Evolutionary conservation across 2,888 invertebrate genomes (phyloP).

Genomic region (Cerceris ruficornis): DNA sequence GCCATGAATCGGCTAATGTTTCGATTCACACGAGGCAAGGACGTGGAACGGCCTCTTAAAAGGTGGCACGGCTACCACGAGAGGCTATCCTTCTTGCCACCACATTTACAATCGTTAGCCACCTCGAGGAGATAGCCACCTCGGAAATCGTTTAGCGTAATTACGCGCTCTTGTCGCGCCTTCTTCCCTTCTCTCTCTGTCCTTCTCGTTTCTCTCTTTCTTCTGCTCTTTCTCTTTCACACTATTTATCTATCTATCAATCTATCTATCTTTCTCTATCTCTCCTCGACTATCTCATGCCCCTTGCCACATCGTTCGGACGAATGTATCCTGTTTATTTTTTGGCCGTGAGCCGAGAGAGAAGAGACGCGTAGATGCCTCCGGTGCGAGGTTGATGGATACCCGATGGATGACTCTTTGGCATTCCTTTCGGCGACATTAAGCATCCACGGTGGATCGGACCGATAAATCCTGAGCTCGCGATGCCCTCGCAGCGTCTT

Average conservation of each 20-base stretch:
- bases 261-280: conserved; percentile 2
- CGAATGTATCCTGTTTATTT: conserved; percentile 62
- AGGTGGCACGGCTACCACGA: conserved; percentile 53
- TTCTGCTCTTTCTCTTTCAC: no score
- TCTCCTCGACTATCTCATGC: conserved; percentile 4
- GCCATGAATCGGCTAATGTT: conserved; percentile 65
- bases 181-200: conserved; percentile 8
- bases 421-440: conserved; percentile 61
- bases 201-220: conserved; percentile 5
- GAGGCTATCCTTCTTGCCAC: conserved; percentile 53
- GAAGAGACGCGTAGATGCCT: conserved; percentile 8
- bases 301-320: conserved; percentile 31
- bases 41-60: conserved; percentile 66
- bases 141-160: conserved; percentile 71
- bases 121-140: conserved; percentile 34
- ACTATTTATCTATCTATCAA: no score
- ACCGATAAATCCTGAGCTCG: conserved; percentile 21
- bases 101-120: conserved; percentile 72
- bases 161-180: conserved; percentile 72
- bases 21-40: conserved; percentile 68
- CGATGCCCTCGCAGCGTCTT: conserved; percentile 22
- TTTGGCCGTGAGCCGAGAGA: conserved; percentile 23
- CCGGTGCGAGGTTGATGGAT: conserved; percentile 60
- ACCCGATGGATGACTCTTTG: conserved; percentile 60
- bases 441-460: conserved; percentile 41